A percentile compares a stretch with the other conserved stretches of the same genome.
phyloP scores from a whole-genome alignment of 2,113 vertebrate species.

The Gallinago jamesoni region DNA sequence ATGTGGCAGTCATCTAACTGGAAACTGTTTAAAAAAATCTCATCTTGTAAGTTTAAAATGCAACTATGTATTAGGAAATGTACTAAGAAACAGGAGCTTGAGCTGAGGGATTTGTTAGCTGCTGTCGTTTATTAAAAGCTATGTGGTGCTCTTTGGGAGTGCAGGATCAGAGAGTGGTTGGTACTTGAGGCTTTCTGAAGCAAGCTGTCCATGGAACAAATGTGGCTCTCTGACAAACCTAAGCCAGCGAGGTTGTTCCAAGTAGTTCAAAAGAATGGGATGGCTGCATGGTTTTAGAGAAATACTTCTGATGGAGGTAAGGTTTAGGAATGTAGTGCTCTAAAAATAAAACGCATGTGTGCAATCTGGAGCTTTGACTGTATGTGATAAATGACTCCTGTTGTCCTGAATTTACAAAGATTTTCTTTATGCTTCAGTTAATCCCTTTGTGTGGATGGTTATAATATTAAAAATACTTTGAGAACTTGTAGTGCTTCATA shows the following conservation, averaged over 20 bases:
- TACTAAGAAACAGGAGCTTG: not conserved
- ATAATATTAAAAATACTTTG: not conserved
- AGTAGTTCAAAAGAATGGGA: not conserved
- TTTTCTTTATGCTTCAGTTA: not conserved
- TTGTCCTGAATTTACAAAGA: not conserved
- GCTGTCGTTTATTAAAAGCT: accelerated
- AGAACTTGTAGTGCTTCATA: not conserved
- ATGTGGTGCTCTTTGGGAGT: not conserved
- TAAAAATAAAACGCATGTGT: not conserved
- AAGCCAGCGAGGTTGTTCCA: not conserved
- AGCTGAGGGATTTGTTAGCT: not conserved
- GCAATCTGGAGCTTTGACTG: not conserved
- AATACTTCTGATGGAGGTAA: not conserved
- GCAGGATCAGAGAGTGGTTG: not conserved
- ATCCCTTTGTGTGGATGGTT: not conserved
- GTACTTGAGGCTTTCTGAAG: not conserved
- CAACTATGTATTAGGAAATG: not conserved
- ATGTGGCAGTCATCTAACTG: not conserved
- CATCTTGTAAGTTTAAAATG: not conserved
- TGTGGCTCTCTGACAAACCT: not conserved
- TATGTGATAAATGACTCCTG: not conserved
- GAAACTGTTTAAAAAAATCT: not conserved
- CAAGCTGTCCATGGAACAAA: not conserved
- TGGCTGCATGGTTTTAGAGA: not conserved
- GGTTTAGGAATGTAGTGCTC: not conserved